Evolutionary conservation across 2,113 vertebrate genomes (phyloP).

Genomic region (Gymnocephalus cernua): DNA sequence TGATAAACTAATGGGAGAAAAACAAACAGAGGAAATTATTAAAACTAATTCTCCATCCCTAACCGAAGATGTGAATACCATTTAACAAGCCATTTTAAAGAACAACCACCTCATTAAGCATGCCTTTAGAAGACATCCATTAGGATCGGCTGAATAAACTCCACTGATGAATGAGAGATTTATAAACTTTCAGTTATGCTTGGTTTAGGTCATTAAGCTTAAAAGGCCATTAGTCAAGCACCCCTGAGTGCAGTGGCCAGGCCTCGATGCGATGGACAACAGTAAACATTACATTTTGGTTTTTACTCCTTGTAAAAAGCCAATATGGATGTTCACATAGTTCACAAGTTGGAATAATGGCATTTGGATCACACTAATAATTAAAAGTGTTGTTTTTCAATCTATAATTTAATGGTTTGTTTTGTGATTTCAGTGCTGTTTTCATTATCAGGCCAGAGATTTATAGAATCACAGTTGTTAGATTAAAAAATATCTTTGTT

Average conservation of each 20-base stretch:
- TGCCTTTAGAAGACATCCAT: conserved; percentile 52
- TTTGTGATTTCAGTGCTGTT: conserved; percentile 5
- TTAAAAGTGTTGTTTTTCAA: neutral
- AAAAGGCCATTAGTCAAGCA: conserved; percentile 71
- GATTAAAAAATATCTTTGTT: neutral
- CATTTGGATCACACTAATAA: neutral
- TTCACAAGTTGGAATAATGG: conserved; percentile 18
- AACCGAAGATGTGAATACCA: conserved; percentile 33
- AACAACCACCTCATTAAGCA: conserved; percentile 68
- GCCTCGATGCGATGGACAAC: conserved; percentile 46
- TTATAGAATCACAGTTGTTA: neutral
- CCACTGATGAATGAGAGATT: conserved; percentile 64
- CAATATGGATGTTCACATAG: conserved; percentile 27
- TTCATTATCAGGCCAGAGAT: neutral
- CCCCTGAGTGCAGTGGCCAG: conserved; percentile 46
- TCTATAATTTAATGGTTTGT: neutral
- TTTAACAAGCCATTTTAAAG: conserved; percentile 59
- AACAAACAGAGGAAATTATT: conserved; percentile 35
- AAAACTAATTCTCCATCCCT: conserved; percentile 35
- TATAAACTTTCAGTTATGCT: conserved; percentile 70
- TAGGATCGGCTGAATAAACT: conserved; percentile 62
- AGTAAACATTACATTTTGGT: conserved; percentile 46
- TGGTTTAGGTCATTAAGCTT: conserved; percentile 68
- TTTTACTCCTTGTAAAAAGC: conserved; percentile 26
- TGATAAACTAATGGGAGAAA: conserved; percentile 48